Percentiles rank a stretch among this genome's conserved stretches.
Conservation (phyloP, 2,797 vertebrate genomes). For the Arnoldichthys spilopterus region DNA sequence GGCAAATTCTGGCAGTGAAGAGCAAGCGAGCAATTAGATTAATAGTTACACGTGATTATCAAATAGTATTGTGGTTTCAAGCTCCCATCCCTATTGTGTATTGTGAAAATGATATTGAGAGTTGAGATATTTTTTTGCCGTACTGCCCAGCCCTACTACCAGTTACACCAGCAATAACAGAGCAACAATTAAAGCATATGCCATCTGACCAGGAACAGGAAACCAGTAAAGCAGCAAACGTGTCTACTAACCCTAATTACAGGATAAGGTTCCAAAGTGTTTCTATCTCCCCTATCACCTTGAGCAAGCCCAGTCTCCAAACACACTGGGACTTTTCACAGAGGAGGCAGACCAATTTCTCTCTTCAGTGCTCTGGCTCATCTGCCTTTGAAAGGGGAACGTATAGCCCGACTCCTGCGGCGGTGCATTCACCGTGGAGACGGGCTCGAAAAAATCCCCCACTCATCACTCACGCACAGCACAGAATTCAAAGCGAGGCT, state of each 20-base stretch:
- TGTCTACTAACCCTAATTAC: slow-evolving; percentile 52
- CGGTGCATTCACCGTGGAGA: slow-evolving; percentile 22
- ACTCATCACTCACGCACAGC: slow-evolving; percentile 21
- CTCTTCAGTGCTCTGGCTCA: slow-evolving; percentile 45
- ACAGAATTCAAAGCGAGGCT: slow-evolving; percentile 39
- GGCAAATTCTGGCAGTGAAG: too few species aligned
- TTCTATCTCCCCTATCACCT: slow-evolving; percentile 69
- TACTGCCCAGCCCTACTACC: not conserved
- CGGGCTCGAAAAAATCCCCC: slow-evolving; percentile 17
- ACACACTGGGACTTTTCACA: slow-evolving; percentile 12
- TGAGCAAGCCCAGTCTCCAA: slow-evolving; percentile 37
- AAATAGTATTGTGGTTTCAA: too few species aligned
- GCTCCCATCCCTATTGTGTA: not conserved
- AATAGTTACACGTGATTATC: too few species aligned
- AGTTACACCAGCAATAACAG: not conserved
- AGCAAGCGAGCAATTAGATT: too few species aligned
- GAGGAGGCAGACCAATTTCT: slow-evolving; percentile 50
- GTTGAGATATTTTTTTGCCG: not conserved
- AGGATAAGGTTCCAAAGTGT: slow-evolving; percentile 62
- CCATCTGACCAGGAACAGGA: slow-evolving; percentile 14
- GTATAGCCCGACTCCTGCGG: slow-evolving; percentile 29
- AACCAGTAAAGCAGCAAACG: slow-evolving; percentile 24
- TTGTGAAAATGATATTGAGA: not conserved
- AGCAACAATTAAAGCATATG: slow-evolving; percentile 7
- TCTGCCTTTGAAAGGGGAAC: slow-evolving; percentile 42